Evolutionary conservation across 2,797 vertebrate genomes (phyloP).

Genomic region (Xiphorhynchus erythropygius): DNA sequence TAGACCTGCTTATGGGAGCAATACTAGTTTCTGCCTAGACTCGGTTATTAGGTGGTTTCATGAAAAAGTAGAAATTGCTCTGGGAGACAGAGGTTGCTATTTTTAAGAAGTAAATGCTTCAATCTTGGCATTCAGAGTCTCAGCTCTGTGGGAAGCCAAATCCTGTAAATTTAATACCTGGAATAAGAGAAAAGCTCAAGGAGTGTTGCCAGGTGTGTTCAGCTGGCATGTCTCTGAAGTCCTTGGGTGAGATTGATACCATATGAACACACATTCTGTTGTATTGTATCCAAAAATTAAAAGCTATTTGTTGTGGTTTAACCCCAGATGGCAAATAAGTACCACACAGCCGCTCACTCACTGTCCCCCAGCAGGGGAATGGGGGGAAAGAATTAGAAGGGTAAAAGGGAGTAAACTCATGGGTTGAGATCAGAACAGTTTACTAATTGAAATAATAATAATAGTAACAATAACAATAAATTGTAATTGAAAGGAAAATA

Average conservation of each 20-base stretch:
- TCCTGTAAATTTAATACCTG: constrained; percentile 30
- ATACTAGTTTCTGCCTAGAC: neutral
- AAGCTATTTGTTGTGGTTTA: neutral
- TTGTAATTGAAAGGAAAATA: neutral
- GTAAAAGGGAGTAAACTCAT: neutral
- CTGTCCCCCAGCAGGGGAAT: neutral
- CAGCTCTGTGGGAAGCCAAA: neutral
- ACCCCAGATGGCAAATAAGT: neutral
- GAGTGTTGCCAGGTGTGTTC: constrained; percentile 30
- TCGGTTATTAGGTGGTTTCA: constrained; percentile 20
- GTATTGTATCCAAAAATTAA: constrained; percentile 11
- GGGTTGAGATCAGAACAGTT: neutral
- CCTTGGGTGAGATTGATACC: neutral
- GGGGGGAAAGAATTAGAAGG: neutral
- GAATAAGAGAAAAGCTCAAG: constrained; percentile 2
- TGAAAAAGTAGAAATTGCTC: neutral
- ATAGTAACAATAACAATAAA: neutral
- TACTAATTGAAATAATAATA: neutral
- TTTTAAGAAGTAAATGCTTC: constrained; percentile 25
- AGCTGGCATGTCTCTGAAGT: neutral
- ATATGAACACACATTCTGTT: neutral
- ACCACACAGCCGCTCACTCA: neutral
- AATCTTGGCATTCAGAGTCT: neutral
- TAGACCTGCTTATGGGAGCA: neutral
- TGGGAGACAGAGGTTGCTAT: neutral